A percentile compares a stretch with the other conserved stretches of the same genome.
These are phyloP conservation scores for Drosophila santomea DNA, from an alignment of 1,140 invertebrate genomes.

Conservation along the genomic window DNA sequence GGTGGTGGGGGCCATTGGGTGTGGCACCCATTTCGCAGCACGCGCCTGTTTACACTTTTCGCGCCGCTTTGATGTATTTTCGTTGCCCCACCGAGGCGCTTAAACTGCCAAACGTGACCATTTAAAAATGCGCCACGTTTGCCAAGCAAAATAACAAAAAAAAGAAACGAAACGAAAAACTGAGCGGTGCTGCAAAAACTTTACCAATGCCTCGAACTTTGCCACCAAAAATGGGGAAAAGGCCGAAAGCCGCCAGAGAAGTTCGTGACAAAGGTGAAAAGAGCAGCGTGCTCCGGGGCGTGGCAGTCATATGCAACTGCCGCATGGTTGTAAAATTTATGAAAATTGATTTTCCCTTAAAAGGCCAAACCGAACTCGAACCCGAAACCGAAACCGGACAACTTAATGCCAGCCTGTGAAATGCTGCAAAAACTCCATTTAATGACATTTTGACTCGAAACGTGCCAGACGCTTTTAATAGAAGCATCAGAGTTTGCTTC, in stretches of 20 bases:
- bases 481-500: slow-evolving; percentile 26
- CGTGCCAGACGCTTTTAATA: slow-evolving; percentile 55
- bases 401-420: slow-evolving; percentile 58
- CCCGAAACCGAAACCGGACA: slow-evolving; percentile 45
- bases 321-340: slow-evolving; percentile 69
- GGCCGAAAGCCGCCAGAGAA: slow-evolving; percentile 25
- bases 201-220: slow-evolving; percentile 50
- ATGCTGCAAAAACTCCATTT: slow-evolving; percentile 27
- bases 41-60: slow-evolving; percentile 79
- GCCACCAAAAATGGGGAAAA: slow-evolving; percentile 27
- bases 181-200: slow-evolving; percentile 51
- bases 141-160: slow-evolving; percentile 31
- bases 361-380: slow-evolving; percentile 59
- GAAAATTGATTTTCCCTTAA: slow-evolving; percentile 75
- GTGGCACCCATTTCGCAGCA: slow-evolving; percentile 51
- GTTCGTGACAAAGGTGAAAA: slow-evolving; percentile 75
- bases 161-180: background rate
- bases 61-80: slow-evolving; percentile 77
- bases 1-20: background rate
- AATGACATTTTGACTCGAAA: slow-evolving; percentile 72
- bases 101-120: slow-evolving; percentile 81
- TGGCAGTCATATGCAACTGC: slow-evolving; percentile 76
- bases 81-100: slow-evolving; percentile 54
- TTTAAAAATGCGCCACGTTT: slow-evolving; percentile 81
- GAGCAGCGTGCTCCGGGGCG: slow-evolving; percentile 31